Evolutionary conservation across 2,113 vertebrate species (phyloP).

Genomic region (Syrmaticus mikado): DNA sequence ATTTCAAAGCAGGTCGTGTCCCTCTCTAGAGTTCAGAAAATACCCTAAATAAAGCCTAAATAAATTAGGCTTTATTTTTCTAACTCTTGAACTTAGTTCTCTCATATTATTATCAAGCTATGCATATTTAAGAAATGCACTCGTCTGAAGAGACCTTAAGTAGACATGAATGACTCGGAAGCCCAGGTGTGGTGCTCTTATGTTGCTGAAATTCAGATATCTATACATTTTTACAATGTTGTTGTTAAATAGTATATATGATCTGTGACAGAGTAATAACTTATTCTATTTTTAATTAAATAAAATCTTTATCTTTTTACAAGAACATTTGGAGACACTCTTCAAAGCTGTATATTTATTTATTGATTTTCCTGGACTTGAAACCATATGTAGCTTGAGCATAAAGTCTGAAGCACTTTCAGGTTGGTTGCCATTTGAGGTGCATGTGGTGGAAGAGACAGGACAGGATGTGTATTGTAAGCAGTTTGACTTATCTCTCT

Average conservation of each 20-base stretch:
- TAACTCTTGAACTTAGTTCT: neutral
- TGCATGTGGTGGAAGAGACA: neutral
- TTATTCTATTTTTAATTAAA: conserved; percentile 21
- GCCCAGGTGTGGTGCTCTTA: neutral
- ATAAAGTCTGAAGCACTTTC: neutral
- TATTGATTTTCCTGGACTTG: neutral
- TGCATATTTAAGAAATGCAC: neutral
- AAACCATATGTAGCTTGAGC: neutral
- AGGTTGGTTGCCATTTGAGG: neutral
- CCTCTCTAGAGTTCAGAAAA: neutral
- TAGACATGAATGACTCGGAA: neutral
- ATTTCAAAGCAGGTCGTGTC: neutral
- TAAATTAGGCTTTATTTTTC: neutral
- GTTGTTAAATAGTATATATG: neutral
- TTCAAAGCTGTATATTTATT: neutral
- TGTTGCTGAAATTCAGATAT: neutral
- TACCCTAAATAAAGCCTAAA: neutral
- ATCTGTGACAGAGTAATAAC: neutral
- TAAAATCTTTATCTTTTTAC: neutral
- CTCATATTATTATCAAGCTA: neutral
- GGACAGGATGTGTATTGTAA: neutral
- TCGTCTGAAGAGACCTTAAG: neutral
- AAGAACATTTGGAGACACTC: neutral
- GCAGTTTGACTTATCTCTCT: neutral
- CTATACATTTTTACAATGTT: neutral